Conservation (phyloP, 2,113 vertebrate species). For the Hippopotamus amphibius region DNA sequence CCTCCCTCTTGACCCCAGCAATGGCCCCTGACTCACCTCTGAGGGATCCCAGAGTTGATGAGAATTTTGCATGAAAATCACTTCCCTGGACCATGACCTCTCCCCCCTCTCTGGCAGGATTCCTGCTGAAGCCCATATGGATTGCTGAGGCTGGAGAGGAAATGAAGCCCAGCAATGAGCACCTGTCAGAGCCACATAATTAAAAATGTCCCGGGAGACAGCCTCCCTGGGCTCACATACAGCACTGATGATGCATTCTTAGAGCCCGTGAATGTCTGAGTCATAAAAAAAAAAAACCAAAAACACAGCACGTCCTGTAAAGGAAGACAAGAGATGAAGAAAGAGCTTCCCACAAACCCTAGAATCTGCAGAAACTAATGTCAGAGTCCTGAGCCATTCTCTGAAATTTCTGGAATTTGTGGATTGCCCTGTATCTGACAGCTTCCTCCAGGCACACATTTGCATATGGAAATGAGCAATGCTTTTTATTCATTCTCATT, state of each 20-base stretch:
- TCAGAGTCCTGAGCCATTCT: slow-evolving; percentile 33
- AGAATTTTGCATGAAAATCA: slow-evolving; percentile 43
- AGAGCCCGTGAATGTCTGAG: neutral
- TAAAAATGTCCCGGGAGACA: slow-evolving; percentile 56
- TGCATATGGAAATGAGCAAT: slow-evolving; percentile 78
- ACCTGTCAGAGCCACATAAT: slow-evolving; percentile 65
- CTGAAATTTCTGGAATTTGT: slow-evolving; percentile 74
- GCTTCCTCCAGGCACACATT: slow-evolving; percentile 76
- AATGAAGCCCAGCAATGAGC: slow-evolving; percentile 59
- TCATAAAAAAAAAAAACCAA: neutral
- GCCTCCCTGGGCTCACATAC: neutral
- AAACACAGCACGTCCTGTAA: neutral
- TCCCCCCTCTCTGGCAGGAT: slow-evolving; percentile 23
- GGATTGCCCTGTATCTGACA: slow-evolving; percentile 63
- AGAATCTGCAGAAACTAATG: slow-evolving; percentile 15
- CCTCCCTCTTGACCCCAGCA: neutral
- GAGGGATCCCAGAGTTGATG: slow-evolving; percentile 7
- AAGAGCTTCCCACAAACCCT: slow-evolving; percentile 24
- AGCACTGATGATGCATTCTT: neutral
- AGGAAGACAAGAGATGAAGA: neutral
- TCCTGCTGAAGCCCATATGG: slow-evolving; percentile 49
- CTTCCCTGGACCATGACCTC: slow-evolving; percentile 60
- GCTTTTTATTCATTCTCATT: slow-evolving; percentile 73
- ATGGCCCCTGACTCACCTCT: slow-evolving; percentile 16
- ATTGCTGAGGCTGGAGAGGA: slow-evolving; percentile 30